Percentiles rank a stretch among this genome's conserved stretches.
phyloP scores from a whole-genome alignment of 2,113 vertebrate species.

The Pollimyrus isidori region DNA sequence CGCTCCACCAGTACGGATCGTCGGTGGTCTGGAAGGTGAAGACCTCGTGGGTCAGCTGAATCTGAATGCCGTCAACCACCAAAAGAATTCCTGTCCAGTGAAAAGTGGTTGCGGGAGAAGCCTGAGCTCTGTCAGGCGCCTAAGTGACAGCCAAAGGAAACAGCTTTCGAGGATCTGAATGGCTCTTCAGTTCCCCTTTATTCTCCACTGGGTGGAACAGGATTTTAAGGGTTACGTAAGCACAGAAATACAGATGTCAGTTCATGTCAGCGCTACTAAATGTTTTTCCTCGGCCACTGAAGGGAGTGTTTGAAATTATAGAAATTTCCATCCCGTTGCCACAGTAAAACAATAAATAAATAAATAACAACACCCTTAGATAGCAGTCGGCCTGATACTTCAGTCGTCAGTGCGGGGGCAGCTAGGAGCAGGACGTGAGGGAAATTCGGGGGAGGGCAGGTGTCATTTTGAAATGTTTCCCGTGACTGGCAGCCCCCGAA shows the following conservation, averaged over 20 bases:
- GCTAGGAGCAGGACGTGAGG: background rate
- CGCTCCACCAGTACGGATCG: background rate
- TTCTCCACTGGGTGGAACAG: constrained; percentile 39
- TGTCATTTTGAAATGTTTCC: background rate
- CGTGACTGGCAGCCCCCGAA: background rate
- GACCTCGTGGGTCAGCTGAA: background rate
- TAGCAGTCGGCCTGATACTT: background rate
- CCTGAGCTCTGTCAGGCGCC: constrained; percentile 29
- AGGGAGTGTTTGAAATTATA: constrained; percentile 40
- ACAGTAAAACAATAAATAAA: constrained; percentile 35
- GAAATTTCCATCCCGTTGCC: constrained; percentile 42
- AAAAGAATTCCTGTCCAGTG: constrained; percentile 27
- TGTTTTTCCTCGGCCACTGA: constrained; percentile 40
- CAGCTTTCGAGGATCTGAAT: constrained; percentile 43
- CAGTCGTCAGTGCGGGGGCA: background rate
- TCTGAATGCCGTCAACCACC: background rate
- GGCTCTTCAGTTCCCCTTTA: constrained; percentile 37
- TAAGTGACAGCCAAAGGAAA: constrained; percentile 31
- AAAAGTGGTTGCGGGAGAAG: constrained; percentile 44
- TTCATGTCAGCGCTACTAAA: constrained; percentile 55
- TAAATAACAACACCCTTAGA: background rate
- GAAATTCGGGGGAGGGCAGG: background rate
- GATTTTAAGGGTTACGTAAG: constrained; percentile 28
- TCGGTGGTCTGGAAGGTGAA: background rate
- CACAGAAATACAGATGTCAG: constrained; percentile 52